These are phyloP conservation scores for Puffinus mauretanicus DNA, from an alignment of 2,113 vertebrate genomes.

Conservation along the genomic window DNA sequence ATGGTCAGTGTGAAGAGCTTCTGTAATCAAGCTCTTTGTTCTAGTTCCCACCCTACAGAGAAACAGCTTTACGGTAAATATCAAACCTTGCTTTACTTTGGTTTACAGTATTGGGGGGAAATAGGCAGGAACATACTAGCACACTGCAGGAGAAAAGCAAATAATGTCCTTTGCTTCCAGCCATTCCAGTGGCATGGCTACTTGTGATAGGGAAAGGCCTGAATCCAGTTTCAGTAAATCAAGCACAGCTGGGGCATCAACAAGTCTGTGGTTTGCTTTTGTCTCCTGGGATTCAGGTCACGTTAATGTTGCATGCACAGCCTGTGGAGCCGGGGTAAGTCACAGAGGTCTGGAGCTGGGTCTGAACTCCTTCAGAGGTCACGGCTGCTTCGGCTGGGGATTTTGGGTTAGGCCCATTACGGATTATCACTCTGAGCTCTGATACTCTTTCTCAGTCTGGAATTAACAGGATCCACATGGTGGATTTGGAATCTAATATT, in stretches of 20 bases:
- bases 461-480: conserved; percentile 33
- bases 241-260: neutral
- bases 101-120: neutral
- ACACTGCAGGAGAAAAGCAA: neutral
- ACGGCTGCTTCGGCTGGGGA: neutral
- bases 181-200: neutral
- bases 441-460: conserved; percentile 4
- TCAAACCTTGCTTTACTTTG: neutral
- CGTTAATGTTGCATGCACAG: neutral
- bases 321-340: neutral
- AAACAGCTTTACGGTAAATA: neutral
- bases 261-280: neutral
- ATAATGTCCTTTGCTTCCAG: neutral
- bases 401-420: conserved; percentile 15
- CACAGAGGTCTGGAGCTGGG: neutral
- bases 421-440: conserved; percentile 2
- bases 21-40: neutral
- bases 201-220: neutral
- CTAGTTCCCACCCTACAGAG: neutral
- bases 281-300: neutral
- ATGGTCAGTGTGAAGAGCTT: neutral
- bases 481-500: conserved; percentile 20
- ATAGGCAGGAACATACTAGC: neutral
- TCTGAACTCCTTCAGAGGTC: conserved; percentile 12
- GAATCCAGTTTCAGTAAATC: neutral